Conservation (phyloP, 2,113 vertebrate species). For the Mohoua ochrocephala region DNA sequence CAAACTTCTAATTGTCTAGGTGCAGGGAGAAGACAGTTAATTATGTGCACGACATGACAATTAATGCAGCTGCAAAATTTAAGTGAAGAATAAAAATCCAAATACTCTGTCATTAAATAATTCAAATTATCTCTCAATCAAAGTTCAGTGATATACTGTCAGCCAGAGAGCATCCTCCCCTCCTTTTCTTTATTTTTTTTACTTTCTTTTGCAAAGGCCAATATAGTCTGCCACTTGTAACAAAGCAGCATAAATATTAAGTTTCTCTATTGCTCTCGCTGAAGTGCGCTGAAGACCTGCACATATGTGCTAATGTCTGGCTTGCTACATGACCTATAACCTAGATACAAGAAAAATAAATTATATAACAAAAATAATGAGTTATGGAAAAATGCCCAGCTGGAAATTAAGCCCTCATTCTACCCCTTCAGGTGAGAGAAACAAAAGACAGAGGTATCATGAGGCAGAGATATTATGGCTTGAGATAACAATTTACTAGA, state of each 20-base stretch:
- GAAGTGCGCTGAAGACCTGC: background rate
- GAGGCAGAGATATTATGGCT: background rate
- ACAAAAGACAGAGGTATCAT: background rate
- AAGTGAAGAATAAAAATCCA: background rate
- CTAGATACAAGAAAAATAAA: background rate
- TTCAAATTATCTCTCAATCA: background rate
- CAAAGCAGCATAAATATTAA: background rate
- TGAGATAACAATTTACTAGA: background rate
- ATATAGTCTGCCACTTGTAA: background rate
- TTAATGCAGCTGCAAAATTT: background rate
- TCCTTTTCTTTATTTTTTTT: background rate
- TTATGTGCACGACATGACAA: background rate
- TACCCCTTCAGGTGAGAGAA: background rate
- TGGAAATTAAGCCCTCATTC: background rate
- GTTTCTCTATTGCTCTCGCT: background rate
- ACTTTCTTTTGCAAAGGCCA: background rate
- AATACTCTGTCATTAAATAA: background rate
- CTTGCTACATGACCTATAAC: background rate
- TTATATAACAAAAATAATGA: background rate
- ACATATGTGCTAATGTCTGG: background rate
- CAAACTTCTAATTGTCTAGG: background rate
- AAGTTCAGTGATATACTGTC: background rate
- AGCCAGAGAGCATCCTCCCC: background rate
- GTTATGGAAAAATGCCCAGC: background rate
- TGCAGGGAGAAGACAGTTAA: background rate